Base-by-base conservation (phyloP, 2,113 vertebrate genomes). In the Cricetomys ansorgei region DNA sequence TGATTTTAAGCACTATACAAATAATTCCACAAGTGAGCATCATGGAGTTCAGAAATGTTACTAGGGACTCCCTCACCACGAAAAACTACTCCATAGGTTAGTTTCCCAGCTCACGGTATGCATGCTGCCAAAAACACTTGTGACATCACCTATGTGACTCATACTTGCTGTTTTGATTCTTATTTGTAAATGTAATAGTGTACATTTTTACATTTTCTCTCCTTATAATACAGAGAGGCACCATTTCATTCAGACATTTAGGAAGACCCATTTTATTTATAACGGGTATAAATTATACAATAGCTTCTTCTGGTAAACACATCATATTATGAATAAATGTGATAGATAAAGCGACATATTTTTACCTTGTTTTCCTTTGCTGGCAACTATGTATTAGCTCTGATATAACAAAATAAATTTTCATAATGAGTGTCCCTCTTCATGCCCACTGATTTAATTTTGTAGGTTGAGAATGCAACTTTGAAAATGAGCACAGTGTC, bases 361-460 rank as follows among this genome's bases (percentile, higher is more conserved):
- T 94, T 93, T 75, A n/a, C 81, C 12, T 94, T 84, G 43, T 23
- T 89, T 89, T 86, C 53, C 45, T 76, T 86, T 27, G 13, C 40
- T 48, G 43, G 12, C 4, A 57, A 69, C 15, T n/a, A 37, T 50
- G 3, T 21, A 83, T 72, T 89, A 57, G 29, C 8, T 9, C 59
- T 7, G 21, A 67, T 16, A 25, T 27, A 5, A 2, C 29, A 31
- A 67, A 86, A 64, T n/a, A 70, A 23, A 11, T 16, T 89, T 43
- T 67, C 34, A 43, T 45, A 55, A 65, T 76, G 89, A 16, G 79
- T 70, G 12, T 67, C 4, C 5, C 13, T 89, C 25, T n/a, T 13
- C 3, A 21, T 7, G 37, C 70, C 31, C 65, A 50, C 12, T 57
- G 69, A 65, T 94, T 48, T 70, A 53, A 72, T 89, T 62, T 92